Evolutionary conservation across 2,797 vertebrate genomes (phyloP).

Genomic region (Darevskia mixta): DNA sequence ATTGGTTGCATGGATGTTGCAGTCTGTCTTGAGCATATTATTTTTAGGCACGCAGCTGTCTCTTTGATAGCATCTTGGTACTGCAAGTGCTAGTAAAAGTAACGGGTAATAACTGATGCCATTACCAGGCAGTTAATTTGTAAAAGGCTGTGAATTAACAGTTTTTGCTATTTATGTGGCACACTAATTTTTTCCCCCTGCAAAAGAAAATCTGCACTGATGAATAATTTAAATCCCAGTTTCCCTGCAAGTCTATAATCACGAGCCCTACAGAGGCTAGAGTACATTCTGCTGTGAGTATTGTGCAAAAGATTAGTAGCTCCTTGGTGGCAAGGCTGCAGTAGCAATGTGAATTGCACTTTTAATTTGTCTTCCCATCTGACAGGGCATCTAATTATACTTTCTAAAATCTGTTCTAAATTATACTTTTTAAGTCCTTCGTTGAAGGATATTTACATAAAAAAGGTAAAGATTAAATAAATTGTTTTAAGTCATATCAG

Average conservation of each 20-base stretch:
- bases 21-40: conserved; percentile 55
- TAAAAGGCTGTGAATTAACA: conserved; percentile 68
- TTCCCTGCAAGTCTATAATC: conserved; percentile 66
- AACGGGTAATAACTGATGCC: conserved; percentile 44
- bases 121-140: conserved; percentile 69
- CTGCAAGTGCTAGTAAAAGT: conserved; percentile 54
- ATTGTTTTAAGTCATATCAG: conserved; percentile 75
- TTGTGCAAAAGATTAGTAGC: conserved; percentile 72
- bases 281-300: conserved; percentile 69
- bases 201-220: conserved; percentile 62
- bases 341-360: conserved; percentile 75
- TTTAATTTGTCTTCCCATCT: conserved; percentile 80
- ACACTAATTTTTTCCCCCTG: conserved; percentile 65
- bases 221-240: conserved; percentile 75
- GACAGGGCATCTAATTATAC: conserved; percentile 79
- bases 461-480: conserved; percentile 81
- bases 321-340: conserved; percentile 58
- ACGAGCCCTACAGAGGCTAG: conserved; percentile 56
- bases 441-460: conserved; percentile 77
- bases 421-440: conserved; percentile 73
- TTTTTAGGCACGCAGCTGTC: conserved; percentile 47
- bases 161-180: conserved; percentile 57
- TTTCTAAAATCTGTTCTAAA: conserved; percentile 78
- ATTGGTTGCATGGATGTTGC: conserved; percentile 53
- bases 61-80: conserved; percentile 51